Conservation (phyloP, 2,113 vertebrate species). For the Oryzias javanicus region DNA sequence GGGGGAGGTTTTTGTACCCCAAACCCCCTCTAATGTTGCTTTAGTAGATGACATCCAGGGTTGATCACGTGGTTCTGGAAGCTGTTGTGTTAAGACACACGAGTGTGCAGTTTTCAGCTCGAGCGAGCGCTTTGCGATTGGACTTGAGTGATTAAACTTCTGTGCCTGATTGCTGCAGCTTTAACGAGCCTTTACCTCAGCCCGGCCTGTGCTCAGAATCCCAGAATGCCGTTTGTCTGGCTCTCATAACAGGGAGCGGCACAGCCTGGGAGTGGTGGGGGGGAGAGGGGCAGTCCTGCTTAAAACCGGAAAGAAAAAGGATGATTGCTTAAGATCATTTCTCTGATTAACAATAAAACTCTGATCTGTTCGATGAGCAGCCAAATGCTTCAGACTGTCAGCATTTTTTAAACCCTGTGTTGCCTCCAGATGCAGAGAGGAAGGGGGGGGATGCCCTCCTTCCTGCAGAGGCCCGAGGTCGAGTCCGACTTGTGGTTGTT, state of each 20-base stretch:
- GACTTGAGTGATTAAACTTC: conserved; percentile 11
- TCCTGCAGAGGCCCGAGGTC: conserved; percentile 35
- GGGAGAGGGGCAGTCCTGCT: neutral
- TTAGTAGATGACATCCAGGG: too few species aligned
- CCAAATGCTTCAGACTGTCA: too few species aligned
- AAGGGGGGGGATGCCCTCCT: conserved; percentile 19
- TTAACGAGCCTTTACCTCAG: conserved; percentile 4
- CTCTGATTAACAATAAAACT: too few species aligned
- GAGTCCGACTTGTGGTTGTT: conserved; percentile 40
- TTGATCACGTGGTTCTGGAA: too few species aligned
- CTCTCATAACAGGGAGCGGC: conserved; percentile 7
- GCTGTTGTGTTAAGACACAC: too few species aligned
- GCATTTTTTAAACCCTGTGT: too few species aligned
- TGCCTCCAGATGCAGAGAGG: neutral
- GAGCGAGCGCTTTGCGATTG: too few species aligned
- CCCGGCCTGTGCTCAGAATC: neutral
- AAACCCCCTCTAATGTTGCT: too few species aligned
- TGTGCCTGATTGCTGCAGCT: conserved; percentile 3
- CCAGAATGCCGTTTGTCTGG: conserved; percentile 17
- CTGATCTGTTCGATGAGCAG: too few species aligned
- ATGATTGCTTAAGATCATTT: conserved; percentile 22
- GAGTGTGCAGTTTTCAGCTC: too few species aligned
- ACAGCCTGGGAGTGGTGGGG: conserved; percentile 1
- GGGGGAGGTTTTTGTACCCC: too few species aligned
- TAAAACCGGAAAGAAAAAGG: neutral